Conservation (phyloP, 2,888 invertebrate species). For the Lasioglossum vierecki region DNA sequence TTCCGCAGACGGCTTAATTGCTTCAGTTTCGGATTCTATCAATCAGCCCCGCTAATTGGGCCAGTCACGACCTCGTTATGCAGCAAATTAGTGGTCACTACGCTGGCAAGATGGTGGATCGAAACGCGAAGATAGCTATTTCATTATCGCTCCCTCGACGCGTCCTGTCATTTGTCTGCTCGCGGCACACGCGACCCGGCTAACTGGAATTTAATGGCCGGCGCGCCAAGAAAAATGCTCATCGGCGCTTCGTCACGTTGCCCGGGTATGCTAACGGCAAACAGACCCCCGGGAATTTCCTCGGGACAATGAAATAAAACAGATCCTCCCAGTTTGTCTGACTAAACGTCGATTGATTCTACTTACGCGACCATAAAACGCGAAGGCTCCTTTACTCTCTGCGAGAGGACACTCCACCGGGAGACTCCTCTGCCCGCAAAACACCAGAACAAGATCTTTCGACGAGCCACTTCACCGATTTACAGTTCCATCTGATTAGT, state of each 20-base stretch:
- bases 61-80: slow-evolving; percentile 61
- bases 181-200: background rate
- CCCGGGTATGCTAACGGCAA: background rate
- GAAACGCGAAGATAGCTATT: slow-evolving; percentile 55
- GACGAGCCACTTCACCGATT: background rate
- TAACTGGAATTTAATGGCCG: slow-evolving; percentile 5
- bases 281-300: background rate
- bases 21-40: slow-evolving; percentile 62
- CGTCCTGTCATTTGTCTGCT: slow-evolving; percentile 34
- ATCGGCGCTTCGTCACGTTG: background rate
- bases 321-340: background rate
- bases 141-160: slow-evolving; percentile 35
- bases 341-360: background rate
- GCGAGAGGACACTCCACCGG: background rate
- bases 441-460: background rate
- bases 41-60: slow-evolving; percentile 61
- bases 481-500: background rate
- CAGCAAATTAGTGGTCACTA: slow-evolving; percentile 61
- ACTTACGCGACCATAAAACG: background rate
- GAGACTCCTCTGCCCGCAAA: background rate
- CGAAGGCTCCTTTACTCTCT: background rate
- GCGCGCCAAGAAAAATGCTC: background rate
- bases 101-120: slow-evolving; percentile 50
- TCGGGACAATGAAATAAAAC: background rate
- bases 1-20: slow-evolving; percentile 60